Conservation (phyloP, 2,113 vertebrate genomes). For the Cynocephalus volans region DNA sequence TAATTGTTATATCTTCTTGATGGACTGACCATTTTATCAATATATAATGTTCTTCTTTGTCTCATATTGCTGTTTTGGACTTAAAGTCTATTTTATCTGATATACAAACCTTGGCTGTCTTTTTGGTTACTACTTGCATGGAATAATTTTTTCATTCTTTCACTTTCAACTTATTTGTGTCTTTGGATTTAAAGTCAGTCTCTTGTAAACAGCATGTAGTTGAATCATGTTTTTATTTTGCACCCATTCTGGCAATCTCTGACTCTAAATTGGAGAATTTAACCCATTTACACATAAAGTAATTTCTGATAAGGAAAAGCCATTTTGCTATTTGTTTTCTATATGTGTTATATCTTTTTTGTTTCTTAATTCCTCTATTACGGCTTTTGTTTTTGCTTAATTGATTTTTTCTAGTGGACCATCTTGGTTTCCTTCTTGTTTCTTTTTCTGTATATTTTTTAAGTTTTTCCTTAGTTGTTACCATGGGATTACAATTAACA, state of each 20-base stretch:
- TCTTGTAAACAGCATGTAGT: neutral
- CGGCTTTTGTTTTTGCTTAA: neutral
- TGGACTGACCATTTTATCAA: too few species aligned
- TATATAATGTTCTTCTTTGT: too few species aligned
- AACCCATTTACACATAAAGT: too few species aligned
- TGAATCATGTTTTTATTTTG: neutral
- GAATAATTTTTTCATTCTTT: neutral
- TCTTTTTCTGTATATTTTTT: neutral
- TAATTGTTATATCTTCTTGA: too few species aligned
- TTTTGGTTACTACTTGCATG: too few species aligned
- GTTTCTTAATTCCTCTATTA: neutral
- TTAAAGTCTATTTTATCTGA: too few species aligned
- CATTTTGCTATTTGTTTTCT: too few species aligned
- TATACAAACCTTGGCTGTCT: too few species aligned
- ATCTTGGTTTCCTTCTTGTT: neutral
- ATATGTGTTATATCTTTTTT: neutral
- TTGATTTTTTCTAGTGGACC: neutral
- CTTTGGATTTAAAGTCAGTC: neutral
- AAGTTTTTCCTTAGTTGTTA: too few species aligned
- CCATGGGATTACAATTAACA: neutral
- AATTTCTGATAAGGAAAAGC: too few species aligned
- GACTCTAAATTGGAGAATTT: too few species aligned
- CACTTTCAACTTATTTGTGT: neutral
- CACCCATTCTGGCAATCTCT: neutral
- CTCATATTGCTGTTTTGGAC: too few species aligned